Evolutionary conservation across 2,888 invertebrate species (phyloP), one percentile per base, ranked within the genome.

Genomic region (Portevinia maculata): DNA sequence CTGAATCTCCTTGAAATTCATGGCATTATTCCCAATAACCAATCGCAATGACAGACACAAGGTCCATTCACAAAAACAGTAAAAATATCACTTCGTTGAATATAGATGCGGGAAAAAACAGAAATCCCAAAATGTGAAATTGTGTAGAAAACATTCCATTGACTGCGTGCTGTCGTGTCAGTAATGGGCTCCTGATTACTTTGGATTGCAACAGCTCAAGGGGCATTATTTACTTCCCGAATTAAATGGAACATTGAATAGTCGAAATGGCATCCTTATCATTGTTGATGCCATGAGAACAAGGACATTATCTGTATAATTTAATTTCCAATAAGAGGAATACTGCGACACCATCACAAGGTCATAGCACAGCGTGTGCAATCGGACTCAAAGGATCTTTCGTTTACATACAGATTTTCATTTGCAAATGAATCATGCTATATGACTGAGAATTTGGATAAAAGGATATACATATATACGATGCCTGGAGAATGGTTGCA

Each of bases 81-180:
- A 34, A 30, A 70, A 57, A 50, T 37, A 28, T 7, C 9, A 59
- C 17, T n/a, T 15, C 30, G 19, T 44, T 8, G 15, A 28, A 44
- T 24, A 15, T 9, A 11, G 3, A 32, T 11, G 1, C 11, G 9
- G 5, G n/a, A 52, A 41, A 44, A 53, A 19, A 13, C n/a, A 24
- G 39, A 50, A 52, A 28, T 1, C 6, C 9, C 28, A 11, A 65
- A 60, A 21, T 60, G 71, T 71, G 52, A 71, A 71, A 71, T 71
- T 52, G 71, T 60, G 41, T 60, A 60, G 60, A 71, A 71, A 52
- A 32, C 37, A 71, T 71, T 60, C 71, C 60, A 71, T 71, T 60
- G 60, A 41, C 60, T 71, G 30, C 46, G 32, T 53, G 39, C 60
- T 60, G 52, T 71, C 21, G 44, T 44, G 21, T n/a, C 60, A 41